Conservation (phyloP, 2,888 invertebrate species). For the Oscheius sp. region DNA sequence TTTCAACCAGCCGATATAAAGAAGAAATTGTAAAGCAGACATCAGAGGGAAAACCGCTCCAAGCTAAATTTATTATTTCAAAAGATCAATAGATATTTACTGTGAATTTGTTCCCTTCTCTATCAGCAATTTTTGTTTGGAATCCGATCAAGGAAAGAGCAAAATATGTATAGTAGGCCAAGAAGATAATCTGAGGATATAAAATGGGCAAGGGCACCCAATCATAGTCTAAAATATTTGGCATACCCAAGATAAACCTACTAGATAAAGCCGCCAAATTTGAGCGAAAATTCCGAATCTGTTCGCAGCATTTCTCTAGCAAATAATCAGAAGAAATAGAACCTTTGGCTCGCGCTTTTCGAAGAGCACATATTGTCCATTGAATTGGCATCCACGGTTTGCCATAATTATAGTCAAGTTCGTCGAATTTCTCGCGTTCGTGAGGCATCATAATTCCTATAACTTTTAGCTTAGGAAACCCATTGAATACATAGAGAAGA, state of each 20-base stretch:
- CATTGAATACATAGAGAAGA: too few species aligned
- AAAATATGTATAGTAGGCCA: constrained; percentile 35
- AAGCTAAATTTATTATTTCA: background rate
- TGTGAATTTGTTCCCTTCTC: too few species aligned
- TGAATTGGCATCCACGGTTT: constrained; percentile 65
- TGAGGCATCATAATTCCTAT: constrained; percentile 46
- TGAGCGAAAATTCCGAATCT: constrained; percentile 36
- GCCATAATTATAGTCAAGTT: constrained; percentile 38
- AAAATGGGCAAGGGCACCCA: constrained; percentile 61
- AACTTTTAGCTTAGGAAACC: too few species aligned
- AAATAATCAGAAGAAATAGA: constrained; percentile 37
- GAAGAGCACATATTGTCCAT: constrained; percentile 56
- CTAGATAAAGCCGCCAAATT: too few species aligned
- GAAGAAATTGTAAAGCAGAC: constrained; percentile 47
- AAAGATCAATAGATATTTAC: background rate
- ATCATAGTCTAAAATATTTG: constrained; percentile 49
- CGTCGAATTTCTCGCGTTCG: constrained; percentile 52
- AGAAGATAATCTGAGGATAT: constrained; percentile 63
- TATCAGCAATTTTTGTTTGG: background rate
- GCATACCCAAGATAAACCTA: too few species aligned
- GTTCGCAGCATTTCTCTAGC: constrained; percentile 38
- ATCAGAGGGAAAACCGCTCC: constrained; percentile 39
- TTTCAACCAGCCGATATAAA: constrained; percentile 53
- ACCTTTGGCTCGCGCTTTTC: constrained; percentile 41
- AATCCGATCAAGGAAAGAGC: background rate